phyloP scores from a whole-genome alignment of 2,113 vertebrate genomes.

The Rhineura floridana region DNA sequence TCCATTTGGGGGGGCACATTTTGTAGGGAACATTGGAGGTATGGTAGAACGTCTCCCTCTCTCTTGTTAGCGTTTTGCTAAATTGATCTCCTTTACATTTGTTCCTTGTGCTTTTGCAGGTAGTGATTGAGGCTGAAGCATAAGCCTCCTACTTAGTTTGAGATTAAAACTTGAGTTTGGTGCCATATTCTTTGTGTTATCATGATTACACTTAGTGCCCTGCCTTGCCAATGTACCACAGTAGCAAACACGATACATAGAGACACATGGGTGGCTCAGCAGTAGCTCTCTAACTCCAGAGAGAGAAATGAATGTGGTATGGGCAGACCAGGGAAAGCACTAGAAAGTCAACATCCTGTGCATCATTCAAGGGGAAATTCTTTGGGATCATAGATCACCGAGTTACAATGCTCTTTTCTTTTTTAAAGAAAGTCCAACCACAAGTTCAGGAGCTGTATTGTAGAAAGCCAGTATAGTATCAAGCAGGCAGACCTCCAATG shows the following conservation, averaged over 20 bases:
- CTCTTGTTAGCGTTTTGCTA: background rate
- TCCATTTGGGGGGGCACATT: too few relatives aligned
- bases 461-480: background rate
- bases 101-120: background rate
- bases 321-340: too few relatives aligned
- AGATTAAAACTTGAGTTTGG: background rate
- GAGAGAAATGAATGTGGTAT: background rate
- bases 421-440: background rate
- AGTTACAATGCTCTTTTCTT: background rate
- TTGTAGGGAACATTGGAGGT: background rate
- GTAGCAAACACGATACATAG: conserved; percentile 56
- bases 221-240: conserved; percentile 32
- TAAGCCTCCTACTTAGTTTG: background rate
- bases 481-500: background rate
- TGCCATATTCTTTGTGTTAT: conserved; percentile 11
- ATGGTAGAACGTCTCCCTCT: background rate
- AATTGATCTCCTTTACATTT: background rate
- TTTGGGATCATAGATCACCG: background rate
- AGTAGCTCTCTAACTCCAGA: background rate
- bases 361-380: background rate
- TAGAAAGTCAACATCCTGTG: background rate
- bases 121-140: conserved; percentile 12
- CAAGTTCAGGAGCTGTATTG: background rate
- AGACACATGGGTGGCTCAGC: conserved; percentile 62
- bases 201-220: conserved; percentile 3